Conservation (phyloP, 2,888 invertebrate species). For the Agrochola lota region DNA sequence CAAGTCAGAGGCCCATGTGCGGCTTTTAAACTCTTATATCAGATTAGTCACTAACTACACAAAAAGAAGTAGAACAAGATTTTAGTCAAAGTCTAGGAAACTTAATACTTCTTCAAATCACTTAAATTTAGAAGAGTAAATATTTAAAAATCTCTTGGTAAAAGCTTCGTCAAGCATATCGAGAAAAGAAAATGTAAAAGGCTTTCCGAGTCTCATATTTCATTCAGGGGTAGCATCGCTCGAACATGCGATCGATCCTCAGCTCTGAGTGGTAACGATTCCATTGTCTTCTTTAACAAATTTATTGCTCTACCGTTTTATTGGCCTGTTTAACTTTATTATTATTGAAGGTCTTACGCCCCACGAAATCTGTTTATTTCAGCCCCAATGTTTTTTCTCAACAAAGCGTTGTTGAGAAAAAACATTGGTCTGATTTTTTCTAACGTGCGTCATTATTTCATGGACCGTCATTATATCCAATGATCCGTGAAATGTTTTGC, state of each 20-base stretch:
- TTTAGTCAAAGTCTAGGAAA: constrained; percentile 17
- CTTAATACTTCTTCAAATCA: constrained; percentile 7
- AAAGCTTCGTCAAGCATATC: constrained; percentile 36
- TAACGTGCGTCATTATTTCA: background rate
- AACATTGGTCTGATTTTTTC: background rate
- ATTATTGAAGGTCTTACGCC: constrained; percentile 29
- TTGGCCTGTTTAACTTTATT: constrained; percentile 53
- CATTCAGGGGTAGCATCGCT: constrained; percentile 56
- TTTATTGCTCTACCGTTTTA: constrained; percentile 54
- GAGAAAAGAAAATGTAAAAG: constrained; percentile 62
- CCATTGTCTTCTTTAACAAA: constrained; percentile 52
- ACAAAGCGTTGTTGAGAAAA: background rate
- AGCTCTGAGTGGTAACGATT: constrained; percentile 44
- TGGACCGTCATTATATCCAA: background rate
- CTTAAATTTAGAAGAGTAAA: constrained; percentile 13
- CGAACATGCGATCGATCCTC: constrained; percentile 52
- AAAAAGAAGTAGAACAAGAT: background rate
- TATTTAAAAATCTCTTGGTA: constrained; percentile 12
- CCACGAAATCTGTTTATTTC: constrained; percentile 40
- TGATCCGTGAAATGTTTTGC: background rate
- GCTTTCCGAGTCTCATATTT: constrained; percentile 65
- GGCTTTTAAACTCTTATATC: no score
- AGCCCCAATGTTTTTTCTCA: background rate
- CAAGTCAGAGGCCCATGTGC: no score
- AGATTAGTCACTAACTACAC: no score